Percentiles rank a stretch among this genome's conserved stretches.
Evolutionary conservation across 2,888 invertebrate genomes (phyloP).

Genomic region (Yponomeuta cagnagella): DNA sequence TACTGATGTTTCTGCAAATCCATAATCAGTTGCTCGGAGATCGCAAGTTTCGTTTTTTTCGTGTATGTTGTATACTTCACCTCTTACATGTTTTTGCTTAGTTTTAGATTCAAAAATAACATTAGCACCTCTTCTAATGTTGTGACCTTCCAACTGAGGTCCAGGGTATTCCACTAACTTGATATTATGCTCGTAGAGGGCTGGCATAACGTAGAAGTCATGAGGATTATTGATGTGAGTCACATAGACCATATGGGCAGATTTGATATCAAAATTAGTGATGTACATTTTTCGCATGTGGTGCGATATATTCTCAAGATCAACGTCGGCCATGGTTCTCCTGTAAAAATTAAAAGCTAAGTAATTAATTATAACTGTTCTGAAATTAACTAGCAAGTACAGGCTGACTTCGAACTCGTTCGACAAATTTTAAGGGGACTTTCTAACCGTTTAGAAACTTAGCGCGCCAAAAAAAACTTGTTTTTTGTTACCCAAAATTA

Average conservation of each 20-base stretch:
- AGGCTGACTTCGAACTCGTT: too few species aligned
- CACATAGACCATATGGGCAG: not conserved
- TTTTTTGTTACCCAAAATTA: too few species aligned
- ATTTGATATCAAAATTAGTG: not conserved
- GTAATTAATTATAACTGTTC: too few species aligned
- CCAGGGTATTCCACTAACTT: not conserved
- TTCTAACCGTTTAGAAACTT: too few species aligned
- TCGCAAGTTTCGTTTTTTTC: not conserved
- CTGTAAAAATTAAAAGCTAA: too few species aligned
- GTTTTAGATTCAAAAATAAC: not conserved
- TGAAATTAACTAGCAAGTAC: too few species aligned
- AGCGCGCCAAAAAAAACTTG: too few species aligned
- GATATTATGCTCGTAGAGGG: not conserved
- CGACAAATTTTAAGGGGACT: too few species aligned
- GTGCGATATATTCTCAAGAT: not conserved
- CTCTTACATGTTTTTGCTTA: not conserved
- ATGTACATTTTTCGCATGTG: not conserved
- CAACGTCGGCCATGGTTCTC: not conserved
- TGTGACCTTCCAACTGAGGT: not conserved
- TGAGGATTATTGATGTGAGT: constrained; percentile 3
- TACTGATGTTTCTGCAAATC: not conserved
- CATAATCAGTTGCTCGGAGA: not conserved
- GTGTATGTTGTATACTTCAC: not conserved
- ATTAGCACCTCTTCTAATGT: not conserved
- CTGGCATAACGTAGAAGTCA: not conserved